phyloP scores from a whole-genome alignment of 2,888 invertebrate species.

The Drosophila engyochracea region DNA sequence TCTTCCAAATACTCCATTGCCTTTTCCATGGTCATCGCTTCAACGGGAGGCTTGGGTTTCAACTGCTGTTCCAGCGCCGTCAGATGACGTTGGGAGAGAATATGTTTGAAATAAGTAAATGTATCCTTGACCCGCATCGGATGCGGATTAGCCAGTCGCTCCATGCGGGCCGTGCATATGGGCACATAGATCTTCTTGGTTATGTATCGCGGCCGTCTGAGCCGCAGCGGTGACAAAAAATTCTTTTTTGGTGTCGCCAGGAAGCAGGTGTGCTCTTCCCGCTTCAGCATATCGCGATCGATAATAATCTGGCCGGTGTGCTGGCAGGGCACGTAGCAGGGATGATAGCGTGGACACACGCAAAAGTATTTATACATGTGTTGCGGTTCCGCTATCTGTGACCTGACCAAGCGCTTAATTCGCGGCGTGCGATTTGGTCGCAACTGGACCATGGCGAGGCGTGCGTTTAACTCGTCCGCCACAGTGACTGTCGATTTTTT shows the following conservation, averaged over 20 bases:
- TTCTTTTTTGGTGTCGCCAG: conserved; percentile 82
- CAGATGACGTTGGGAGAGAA: conserved; percentile 68
- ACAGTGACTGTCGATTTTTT: conserved; percentile 63
- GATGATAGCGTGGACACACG: conserved; percentile 74
- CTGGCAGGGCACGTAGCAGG: conserved; percentile 76
- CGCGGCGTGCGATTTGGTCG: conserved; percentile 72
- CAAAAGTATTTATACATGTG: conserved; percentile 74
- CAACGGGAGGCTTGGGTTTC: conserved; percentile 64
- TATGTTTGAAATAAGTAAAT: conserved; percentile 60
- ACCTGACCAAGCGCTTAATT: conserved; percentile 71
- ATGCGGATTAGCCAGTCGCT: conserved; percentile 79
- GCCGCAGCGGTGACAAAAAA: conserved; percentile 47
- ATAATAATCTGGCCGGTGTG: conserved; percentile 82
- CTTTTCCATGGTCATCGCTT: conserved; percentile 71
- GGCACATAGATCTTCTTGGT: conserved; percentile 74
- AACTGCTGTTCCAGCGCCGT: conserved; percentile 69
- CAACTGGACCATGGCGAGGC: conserved; percentile 68
- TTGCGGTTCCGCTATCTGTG: conserved; percentile 46
- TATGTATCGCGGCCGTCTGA: conserved; percentile 56
- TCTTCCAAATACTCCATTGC: conserved; percentile 82
- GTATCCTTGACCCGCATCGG: conserved; percentile 70
- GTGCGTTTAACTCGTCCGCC: conserved; percentile 77
- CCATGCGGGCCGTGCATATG: conserved; percentile 82
- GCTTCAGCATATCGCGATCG: conserved; percentile 82
- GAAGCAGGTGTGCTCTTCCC: conserved; percentile 81